Evolutionary conservation across 2,888 invertebrate genomes (phyloP), one percentile per base, ranked within the genome.

Genomic region (Drosophila emarginata): DNA sequence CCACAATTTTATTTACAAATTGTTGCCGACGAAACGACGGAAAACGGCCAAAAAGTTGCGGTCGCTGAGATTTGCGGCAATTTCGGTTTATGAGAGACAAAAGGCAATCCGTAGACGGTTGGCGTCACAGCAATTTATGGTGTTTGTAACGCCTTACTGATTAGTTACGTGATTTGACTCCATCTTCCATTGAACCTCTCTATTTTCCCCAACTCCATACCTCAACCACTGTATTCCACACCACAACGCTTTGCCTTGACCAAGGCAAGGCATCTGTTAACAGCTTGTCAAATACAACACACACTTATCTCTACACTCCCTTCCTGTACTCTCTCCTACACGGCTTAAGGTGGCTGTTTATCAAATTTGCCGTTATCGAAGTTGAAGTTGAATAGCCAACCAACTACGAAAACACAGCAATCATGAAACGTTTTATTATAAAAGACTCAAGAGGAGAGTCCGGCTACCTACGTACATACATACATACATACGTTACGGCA

Each of bases 1-100:
- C 79, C 77, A 77, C 87, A 89, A 89, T 89, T 89, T 89, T 86
- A 89, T 89, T 89, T 89, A 89, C 89, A 89, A 89, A 90, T 89
- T 88, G 89, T 84, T 87, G 73, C 61, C 53, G 32, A 45, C 18
- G 18, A 45, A 45, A 45, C 45, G 45, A 45, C 45, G 39, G 32
- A 37, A 28, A 56, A 37, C 51, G 52, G 64, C 86, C 72, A 74
- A 76, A 83, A 80, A 78, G 75, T 81, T 80, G 59, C 37, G 54
- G 53, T 39, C 45, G 67, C 74, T 78, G 84, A 84, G 84, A 84
- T 84, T 84, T 84, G 88, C 80, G 87, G 88, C 77, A 15, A 69
- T 78, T 77, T 82, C 71, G 80, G 77, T 82, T 83, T 80, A 83
- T 88, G 83, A 85, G 83, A 85, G 87, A 88, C 86, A 88, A 83